Evolutionary conservation across 2,888 invertebrate genomes (phyloP), one percentile per base, ranked within the genome.

Genomic region (Apodemia zela): DNA sequence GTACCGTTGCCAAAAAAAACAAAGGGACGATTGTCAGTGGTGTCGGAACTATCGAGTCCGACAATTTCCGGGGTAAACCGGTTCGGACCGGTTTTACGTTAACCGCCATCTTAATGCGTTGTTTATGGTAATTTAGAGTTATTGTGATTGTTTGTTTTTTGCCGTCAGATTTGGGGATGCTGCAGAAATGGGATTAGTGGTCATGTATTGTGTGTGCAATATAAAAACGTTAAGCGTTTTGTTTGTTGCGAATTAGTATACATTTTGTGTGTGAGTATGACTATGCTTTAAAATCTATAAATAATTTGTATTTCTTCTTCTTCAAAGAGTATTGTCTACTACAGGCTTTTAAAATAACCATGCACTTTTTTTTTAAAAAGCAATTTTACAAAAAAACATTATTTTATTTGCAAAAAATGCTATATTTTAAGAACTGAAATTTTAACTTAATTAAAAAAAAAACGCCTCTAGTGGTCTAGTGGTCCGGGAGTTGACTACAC

Each of bases 51-150:
- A 15, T 15, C 29, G 77, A 79, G 81, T 81, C 77, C 71, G 75
- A 76, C 79, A 76, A 81, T 85, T 84, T 89, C 89, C 88, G 84
- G 82, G 77, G 70, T 65, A 65, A 87, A 88, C 89, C 78, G 80
- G 89, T 85, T 77, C 68, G 17, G 75, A 84, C 87, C 78, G 81
- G 87, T 87, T 80, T 72, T 64, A 45, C 73, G 67, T 65, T 71
- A 81, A 81, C 84, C 81, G 85, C 81, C 72, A 45, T 72, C 71
- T 82, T 89, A 87, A 89, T 88, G 85, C 79, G 77, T 84, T 91
- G 90, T 90, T 90, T 89, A 91, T 90, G 90, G 89, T 90, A 91
- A 91, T 91, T 89, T 89, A 77, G 84, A 74, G 71, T 81, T 89
- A 83, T 87, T 86, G 84, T 82, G 75, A 68, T 72, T 78, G 75